A percentile compares a stretch with the other conserved stretches of the same genome.
phyloP scores from a whole-genome alignment of 2,888 invertebrate species.

The Sarcophaga subvicina region DNA sequence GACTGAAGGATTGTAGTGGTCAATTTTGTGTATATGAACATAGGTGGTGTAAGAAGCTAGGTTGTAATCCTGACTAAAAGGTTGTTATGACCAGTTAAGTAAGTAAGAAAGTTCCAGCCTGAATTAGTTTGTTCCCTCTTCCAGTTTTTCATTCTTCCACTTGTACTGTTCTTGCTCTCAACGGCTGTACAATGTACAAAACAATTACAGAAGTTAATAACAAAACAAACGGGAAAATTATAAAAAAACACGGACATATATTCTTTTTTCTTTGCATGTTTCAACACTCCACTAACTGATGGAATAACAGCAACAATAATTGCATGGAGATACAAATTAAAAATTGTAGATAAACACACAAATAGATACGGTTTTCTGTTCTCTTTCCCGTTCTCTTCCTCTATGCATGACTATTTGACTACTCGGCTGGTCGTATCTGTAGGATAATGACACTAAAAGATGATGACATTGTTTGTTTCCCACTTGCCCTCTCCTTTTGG shows the following conservation, averaged over 20 bases:
- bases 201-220: constrained; percentile 27
- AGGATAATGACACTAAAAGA: constrained; percentile 64
- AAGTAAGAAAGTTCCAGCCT: no score
- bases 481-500: background rate
- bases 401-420: background rate
- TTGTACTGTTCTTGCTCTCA: background rate
- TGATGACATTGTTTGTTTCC: constrained; percentile 54
- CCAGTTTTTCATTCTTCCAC: background rate
- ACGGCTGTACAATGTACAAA: constrained; percentile 10
- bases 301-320: constrained; percentile 42
- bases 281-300: constrained; percentile 18
- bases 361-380: background rate
- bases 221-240: background rate
- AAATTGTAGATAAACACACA: constrained; percentile 34
- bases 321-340: constrained; percentile 59
- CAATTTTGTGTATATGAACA: no score
- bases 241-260: background rate
- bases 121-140: no score
- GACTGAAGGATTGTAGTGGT: no score
- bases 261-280: background rate
- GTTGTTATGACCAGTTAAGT: no score
- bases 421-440: background rate
- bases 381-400: no score
- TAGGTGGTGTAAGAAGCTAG: no score
- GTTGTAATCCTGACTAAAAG: no score